Conservation (phyloP, 92 coral and sea anemone species). For the Pocillopora meandrina region DNA sequence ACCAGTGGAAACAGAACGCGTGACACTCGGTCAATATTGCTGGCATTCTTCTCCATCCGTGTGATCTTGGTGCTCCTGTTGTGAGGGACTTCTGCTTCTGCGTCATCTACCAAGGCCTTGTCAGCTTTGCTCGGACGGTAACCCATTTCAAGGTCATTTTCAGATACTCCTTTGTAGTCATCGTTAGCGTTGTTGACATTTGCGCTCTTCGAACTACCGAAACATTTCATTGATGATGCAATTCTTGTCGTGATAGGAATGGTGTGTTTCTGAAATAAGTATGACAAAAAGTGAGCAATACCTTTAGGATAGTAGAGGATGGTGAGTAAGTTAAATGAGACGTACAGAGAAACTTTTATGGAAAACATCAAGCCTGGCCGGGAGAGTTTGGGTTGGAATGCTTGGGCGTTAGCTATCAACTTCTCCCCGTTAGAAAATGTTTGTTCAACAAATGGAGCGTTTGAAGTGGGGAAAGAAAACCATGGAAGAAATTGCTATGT, state of each 20-base stretch:
- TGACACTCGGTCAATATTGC: conserved; percentile 17
- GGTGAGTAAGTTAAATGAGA: too few relatives aligned
- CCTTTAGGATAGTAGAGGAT: too few relatives aligned
- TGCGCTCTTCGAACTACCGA: conserved; percentile 3
- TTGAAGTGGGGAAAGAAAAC: too few relatives aligned
- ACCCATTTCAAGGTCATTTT: conserved; percentile 51
- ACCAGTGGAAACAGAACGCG: conserved; percentile 30
- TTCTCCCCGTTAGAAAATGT: too few relatives aligned
- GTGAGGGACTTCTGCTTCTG: conserved; percentile 14
- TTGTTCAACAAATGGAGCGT: too few relatives aligned
- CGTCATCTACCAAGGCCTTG: conserved; percentile 40
- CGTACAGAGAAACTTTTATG: too few relatives aligned
- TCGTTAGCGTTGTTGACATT: background rate
- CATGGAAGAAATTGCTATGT: too few relatives aligned
- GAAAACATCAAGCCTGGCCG: too few relatives aligned
- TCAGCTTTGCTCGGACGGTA: conserved; percentile 16
- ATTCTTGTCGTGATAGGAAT: conserved; percentile 13
- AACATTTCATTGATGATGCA: conserved; percentile 5
- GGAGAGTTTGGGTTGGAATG: too few relatives aligned
- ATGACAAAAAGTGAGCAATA: background rate
- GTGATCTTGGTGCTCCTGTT: background rate
- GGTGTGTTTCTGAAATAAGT: background rate
- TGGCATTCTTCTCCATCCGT: conserved; percentile 1
- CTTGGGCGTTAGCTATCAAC: too few relatives aligned
- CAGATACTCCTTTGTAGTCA: background rate